phyloP scores from a whole-genome alignment of 2,113 vertebrate genomes.

The Saccopteryx bilineata region DNA sequence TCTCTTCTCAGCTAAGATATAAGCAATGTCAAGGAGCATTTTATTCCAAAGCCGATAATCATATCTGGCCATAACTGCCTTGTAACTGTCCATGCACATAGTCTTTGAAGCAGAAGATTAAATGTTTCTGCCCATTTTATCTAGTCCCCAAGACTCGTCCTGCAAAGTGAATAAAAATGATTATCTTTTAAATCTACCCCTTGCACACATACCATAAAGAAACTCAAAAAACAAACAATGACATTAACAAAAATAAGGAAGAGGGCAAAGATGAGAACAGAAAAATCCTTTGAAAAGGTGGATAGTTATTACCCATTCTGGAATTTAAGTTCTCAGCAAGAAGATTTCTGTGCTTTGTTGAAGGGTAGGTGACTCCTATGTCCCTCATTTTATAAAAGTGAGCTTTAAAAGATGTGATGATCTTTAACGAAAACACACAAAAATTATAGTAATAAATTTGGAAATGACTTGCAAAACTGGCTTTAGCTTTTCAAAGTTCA shows the following conservation, averaged over 20 bases:
- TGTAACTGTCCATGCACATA: slow-evolving; percentile 81
- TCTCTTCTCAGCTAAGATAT: slow-evolving; percentile 83
- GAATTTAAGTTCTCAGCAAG: slow-evolving; percentile 65
- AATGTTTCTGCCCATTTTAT: slow-evolving; percentile 83
- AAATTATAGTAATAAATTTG: slow-evolving; percentile 39
- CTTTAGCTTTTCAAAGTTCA: slow-evolving; percentile 48
- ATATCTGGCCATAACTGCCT: slow-evolving; percentile 83
- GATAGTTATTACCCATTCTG: slow-evolving; percentile 33
- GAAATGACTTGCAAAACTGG: slow-evolving; percentile 28
- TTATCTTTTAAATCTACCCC: slow-evolving; percentile 79
- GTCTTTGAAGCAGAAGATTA: slow-evolving; percentile 79
- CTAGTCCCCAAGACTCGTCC: slow-evolving; percentile 81
- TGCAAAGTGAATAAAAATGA: slow-evolving; percentile 84
- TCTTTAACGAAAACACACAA: neutral
- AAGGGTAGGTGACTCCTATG: neutral
- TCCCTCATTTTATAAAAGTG: slow-evolving; percentile 43
- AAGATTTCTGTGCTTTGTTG: slow-evolving; percentile 53
- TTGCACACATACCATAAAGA: slow-evolving; percentile 56
- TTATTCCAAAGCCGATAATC: slow-evolving; percentile 81
- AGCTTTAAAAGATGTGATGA: slow-evolving; percentile 22
- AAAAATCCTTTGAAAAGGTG: slow-evolving; percentile 38
- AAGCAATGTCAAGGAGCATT: slow-evolving; percentile 80
- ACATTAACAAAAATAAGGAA: neutral
- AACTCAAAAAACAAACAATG: neutral
- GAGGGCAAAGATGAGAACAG: slow-evolving; percentile 49